A percentile compares a stretch with the other conserved stretches of the same genome.
Conservation (phyloP, 2,113 vertebrate genomes). For the Raja brachyura region DNA sequence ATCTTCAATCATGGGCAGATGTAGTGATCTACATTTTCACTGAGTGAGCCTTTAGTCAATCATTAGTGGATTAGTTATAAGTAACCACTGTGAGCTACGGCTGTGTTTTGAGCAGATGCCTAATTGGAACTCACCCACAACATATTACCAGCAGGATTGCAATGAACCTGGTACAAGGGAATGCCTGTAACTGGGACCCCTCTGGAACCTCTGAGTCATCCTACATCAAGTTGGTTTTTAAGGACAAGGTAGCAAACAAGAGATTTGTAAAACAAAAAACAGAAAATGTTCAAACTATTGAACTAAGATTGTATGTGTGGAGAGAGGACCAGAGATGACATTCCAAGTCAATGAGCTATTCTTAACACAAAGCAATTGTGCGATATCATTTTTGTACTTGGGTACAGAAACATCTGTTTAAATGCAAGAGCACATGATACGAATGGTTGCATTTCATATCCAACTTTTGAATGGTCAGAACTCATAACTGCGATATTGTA, state of each 20-base stretch:
- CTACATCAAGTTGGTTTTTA: background rate
- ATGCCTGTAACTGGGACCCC: background rate
- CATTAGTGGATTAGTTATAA: background rate
- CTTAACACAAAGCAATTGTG: no score
- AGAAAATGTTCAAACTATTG: no score
- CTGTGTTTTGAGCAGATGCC: background rate
- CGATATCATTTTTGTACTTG: no score
- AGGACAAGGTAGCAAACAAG: background rate
- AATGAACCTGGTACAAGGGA: background rate
- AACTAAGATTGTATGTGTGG: no score
- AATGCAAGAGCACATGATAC: no score
- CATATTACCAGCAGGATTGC: background rate
- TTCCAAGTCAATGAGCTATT: no score
- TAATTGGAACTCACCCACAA: background rate
- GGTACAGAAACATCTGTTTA: no score
- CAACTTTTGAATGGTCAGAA: no score
- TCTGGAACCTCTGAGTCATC: background rate
- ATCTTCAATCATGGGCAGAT: background rate
- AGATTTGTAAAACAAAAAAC: no score
- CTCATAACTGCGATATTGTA: no score
- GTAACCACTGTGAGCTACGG: background rate
- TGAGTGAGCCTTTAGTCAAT: background rate
- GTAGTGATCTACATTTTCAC: background rate
- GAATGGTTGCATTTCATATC: no score
- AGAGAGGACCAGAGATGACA: no score